These are phyloP conservation scores for Zaprionus camerounensis DNA, from an alignment of 1,140 invertebrate species.

Conservation along the genomic window DNA sequence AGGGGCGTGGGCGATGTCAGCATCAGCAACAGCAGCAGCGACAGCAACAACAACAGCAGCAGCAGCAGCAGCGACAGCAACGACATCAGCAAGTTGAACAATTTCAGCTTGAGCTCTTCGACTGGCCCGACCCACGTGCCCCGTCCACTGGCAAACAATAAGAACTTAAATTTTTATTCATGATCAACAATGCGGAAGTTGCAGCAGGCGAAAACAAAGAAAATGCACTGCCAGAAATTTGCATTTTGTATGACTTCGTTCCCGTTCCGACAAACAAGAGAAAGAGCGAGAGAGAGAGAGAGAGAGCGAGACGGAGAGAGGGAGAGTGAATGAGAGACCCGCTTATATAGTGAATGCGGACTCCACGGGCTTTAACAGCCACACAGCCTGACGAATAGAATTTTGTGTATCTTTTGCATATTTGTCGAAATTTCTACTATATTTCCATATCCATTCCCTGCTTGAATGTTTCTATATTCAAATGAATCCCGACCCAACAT, in stretches of 20 bases:
- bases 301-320: neutral
- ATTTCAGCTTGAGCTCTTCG: conserved; percentile 15
- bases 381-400: conserved; percentile 16
- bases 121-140: conserved; percentile 62
- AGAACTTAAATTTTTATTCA: conserved; percentile 83
- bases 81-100: conserved; percentile 33
- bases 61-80: neutral
- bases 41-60: too few species aligned
- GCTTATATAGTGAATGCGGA: conserved; percentile 52
- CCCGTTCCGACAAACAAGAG: conserved; percentile 1
- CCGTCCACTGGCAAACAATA: conserved; percentile 64
- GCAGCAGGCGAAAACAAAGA: conserved; percentile 71
- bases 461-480: conserved; percentile 26
- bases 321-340: neutral
- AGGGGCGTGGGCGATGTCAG: conserved; percentile 35
- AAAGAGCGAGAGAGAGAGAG: neutral
- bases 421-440: conserved; percentile 31
- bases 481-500: conserved; percentile 1
- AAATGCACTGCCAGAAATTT: conserved; percentile 73
- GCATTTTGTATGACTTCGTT: conserved; percentile 56
- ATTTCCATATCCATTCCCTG: conserved; percentile 32
- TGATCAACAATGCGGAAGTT: conserved; percentile 82
- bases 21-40: neutral
- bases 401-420: conserved; percentile 42
- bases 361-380: conserved; percentile 30